Conservation (phyloP, 2,113 vertebrate genomes). For the Cyanoliseus patagonus region DNA sequence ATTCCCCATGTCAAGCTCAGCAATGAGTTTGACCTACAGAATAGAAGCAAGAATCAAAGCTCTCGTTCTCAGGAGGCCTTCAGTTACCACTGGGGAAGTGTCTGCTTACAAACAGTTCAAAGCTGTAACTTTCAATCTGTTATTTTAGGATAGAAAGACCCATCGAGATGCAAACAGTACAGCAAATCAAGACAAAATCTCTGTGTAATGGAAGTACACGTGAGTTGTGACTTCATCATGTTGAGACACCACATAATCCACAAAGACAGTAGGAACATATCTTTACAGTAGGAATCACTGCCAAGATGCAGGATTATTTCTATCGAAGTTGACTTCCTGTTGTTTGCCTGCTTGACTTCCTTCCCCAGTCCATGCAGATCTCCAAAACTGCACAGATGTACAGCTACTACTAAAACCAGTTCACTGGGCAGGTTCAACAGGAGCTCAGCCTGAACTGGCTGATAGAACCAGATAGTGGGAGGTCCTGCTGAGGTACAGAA, state of each 20-base stretch:
- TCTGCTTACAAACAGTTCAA: neutral
- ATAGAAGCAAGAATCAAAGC: neutral
- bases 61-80: neutral
- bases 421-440: neutral
- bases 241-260: neutral
- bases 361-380: neutral
- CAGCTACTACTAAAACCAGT: neutral
- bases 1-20: neutral
- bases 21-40: neutral
- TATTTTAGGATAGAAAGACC: neutral
- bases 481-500: neutral
- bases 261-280: neutral
- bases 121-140: neutral
- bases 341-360: neutral
- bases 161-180: neutral
- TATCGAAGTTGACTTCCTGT: neutral
- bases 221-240: neutral
- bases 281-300: neutral
- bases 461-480: neutral
- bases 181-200: neutral
- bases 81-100: neutral
- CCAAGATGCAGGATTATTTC: neutral
- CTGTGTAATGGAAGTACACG: neutral
- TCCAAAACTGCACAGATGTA: neutral
- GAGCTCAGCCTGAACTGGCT: neutral